Conservation (phyloP, 1,140 invertebrate genomes). For the Macrocentrus cingulum region DNA sequence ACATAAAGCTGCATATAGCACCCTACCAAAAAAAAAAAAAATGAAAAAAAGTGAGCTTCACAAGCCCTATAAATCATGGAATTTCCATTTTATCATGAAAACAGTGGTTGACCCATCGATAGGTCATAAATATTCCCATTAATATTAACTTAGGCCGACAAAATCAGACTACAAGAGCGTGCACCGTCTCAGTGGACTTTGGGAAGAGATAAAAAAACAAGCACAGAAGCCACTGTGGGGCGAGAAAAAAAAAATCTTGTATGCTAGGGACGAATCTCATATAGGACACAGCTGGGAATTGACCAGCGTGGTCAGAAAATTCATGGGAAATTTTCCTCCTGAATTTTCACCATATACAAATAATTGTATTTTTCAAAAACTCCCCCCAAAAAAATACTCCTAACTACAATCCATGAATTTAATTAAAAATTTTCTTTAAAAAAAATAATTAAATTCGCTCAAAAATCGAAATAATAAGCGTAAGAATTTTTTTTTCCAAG, state of each 20-base stretch:
- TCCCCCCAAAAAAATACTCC: too few relatives aligned
- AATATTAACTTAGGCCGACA: slow-evolving; percentile 55
- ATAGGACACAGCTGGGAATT: slow-evolving; percentile 44
- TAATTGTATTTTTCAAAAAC: too few relatives aligned
- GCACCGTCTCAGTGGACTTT: slow-evolving; percentile 1
- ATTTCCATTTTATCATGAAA: slow-evolving; percentile 54
- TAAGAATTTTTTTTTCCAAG: too few relatives aligned
- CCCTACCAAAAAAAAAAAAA: too few relatives aligned
- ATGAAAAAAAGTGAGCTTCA: too few relatives aligned
- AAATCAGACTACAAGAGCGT: slow-evolving; percentile 14
- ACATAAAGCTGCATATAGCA: too few relatives aligned
- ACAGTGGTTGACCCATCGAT: slow-evolving; percentile 34
- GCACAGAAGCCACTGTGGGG: slow-evolving; percentile 25
- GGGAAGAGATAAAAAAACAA: slow-evolving; percentile 19
- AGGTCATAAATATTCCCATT: slow-evolving; percentile 59
- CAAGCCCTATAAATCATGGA: slow-evolving; percentile 48
- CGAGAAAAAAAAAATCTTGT: slow-evolving; percentile 54
- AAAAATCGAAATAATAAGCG: too few relatives aligned
- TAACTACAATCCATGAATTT: too few relatives aligned
- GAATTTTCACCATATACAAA: slow-evolving; percentile 12
- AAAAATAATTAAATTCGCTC: too few relatives aligned
- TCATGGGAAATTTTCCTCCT: slow-evolving; percentile 27
- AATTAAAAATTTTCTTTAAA: too few relatives aligned
- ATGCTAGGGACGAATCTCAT: slow-evolving; percentile 50
- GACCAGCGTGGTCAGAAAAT: slow-evolving; percentile 25